Evolutionary conservation across 1,140 invertebrate species (phyloP), one percentile per base, ranked within the genome.

Genomic region (Cotesia typhae): DNA sequence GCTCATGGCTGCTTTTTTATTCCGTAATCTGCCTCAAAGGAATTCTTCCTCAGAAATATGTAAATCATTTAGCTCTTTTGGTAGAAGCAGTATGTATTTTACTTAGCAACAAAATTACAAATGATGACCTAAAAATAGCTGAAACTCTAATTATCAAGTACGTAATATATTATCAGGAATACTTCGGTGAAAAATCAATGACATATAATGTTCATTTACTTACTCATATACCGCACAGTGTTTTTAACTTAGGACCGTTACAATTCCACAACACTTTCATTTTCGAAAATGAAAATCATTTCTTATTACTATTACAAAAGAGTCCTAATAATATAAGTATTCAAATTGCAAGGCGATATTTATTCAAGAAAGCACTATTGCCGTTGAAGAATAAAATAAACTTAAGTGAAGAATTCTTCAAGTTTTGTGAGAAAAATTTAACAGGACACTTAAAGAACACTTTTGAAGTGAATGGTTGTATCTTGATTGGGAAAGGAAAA

Each of bases 201-300:
- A 72, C 60, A 4, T 72, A 57, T 17, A 72, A 72, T 17, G 63
- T 72, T 5, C 70, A 72, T 51, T 17, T 72, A 7, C 55, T 66
- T 12, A 9, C 67, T 28, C 70, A 72, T 37, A 12, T 66, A 4
- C 10, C 51, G 7, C 3, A 20, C 2, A 59, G 70, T 57, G 70
- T 72, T 20, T n/a, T 17, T 59, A 66, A 72, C 59, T 72, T 35
- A 9, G 63, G 70, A 1, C 70, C 63, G 6, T 10, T 72, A 14
- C 67, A 51, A 51, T 38, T 47, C 1, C 70, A 72, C 51, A 72
- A 51, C 36, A 35, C 70, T 10, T 72, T 67, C 28, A 17, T 2
- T n/a, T 72, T 72, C 17, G 63, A 72, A 51, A 72, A 66, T 38
- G 17, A 67, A 20, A 72, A 72, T 38, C 4, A 59, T 10, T 17